These are phyloP conservation scores for Actinia tenebrosa DNA, from an alignment of 64 coral and sea anemone species.

Conservation along the genomic window DNA sequence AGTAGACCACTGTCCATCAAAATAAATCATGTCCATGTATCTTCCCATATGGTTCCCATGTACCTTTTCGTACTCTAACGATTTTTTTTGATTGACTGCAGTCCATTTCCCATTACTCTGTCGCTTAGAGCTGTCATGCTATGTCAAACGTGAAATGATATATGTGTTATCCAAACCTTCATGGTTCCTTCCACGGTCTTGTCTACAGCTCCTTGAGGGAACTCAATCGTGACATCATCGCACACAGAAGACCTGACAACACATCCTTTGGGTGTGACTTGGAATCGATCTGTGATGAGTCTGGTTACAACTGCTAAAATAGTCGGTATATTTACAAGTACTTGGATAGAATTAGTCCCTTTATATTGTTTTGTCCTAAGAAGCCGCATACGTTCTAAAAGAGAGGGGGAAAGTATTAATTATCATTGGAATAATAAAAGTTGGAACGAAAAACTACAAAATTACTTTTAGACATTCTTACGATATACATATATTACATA, in stretches of 20 bases:
- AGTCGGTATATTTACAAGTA: not conserved
- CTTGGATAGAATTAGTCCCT: not conserved
- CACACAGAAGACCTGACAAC: not conserved
- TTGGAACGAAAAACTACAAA: too few species aligned
- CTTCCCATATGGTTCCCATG: not conserved
- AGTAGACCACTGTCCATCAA: too few species aligned
- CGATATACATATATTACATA: too few species aligned
- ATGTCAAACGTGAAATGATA: not conserved
- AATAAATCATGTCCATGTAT: too few species aligned
- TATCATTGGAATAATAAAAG: too few species aligned
- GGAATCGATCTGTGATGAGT: not conserved
- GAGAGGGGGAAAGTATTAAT: too few species aligned
- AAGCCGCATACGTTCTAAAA: too few species aligned
- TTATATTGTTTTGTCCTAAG: not conserved
- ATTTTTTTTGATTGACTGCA: too few species aligned
- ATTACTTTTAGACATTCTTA: too few species aligned
- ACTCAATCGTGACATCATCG: not conserved
- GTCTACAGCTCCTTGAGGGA: conserved; percentile 15
- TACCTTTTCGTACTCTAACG: not conserved
- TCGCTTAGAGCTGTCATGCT: not conserved
- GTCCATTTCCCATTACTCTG: too few species aligned
- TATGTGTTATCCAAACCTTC: not conserved
- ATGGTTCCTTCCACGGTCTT: not conserved
- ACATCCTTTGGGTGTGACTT: not conserved
- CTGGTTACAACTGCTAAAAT: not conserved